Conservation (phyloP, 2,113 vertebrate genomes). For the Cyanistes caeruleus region DNA sequence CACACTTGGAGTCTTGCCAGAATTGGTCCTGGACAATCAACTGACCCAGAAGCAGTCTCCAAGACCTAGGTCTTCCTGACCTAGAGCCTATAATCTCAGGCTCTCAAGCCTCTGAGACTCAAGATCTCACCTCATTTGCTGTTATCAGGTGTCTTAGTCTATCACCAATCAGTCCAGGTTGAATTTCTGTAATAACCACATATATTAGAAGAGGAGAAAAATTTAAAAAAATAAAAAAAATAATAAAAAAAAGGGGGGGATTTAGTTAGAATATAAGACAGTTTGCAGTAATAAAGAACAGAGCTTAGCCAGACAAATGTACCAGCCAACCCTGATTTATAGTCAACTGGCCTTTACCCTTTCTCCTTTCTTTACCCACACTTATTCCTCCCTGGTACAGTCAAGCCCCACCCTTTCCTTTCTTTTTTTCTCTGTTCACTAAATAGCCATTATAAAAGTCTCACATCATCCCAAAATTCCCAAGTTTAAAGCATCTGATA, state of each 20-base stretch:
- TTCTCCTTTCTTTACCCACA: not conserved
- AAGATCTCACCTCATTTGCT: not conserved
- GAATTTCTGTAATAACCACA: not conserved
- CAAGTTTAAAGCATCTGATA: not conserved
- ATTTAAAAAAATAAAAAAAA: too few species aligned
- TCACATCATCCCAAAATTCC: not conserved
- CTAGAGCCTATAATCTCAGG: not conserved
- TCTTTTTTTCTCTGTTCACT: not conserved
- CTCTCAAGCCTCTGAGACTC: not conserved
- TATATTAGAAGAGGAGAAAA: not conserved
- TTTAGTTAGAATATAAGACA: not conserved
- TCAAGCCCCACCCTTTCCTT: not conserved
- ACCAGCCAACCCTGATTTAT: not conserved
- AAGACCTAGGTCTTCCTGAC: not conserved
- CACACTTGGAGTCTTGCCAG: accelerated
- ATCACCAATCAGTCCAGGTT: not conserved
- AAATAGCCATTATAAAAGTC: not conserved
- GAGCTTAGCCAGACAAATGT: not conserved
- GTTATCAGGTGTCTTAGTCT: not conserved
- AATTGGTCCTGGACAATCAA: not conserved
- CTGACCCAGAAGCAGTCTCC: not conserved
- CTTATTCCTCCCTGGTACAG: not conserved
- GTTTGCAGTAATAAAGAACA: not conserved
- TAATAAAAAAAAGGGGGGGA: not conserved
- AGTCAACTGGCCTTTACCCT: not conserved